Conservation (phyloP, 2,888 invertebrate genomes). For the Acanthoscelides obtectus region DNA sequence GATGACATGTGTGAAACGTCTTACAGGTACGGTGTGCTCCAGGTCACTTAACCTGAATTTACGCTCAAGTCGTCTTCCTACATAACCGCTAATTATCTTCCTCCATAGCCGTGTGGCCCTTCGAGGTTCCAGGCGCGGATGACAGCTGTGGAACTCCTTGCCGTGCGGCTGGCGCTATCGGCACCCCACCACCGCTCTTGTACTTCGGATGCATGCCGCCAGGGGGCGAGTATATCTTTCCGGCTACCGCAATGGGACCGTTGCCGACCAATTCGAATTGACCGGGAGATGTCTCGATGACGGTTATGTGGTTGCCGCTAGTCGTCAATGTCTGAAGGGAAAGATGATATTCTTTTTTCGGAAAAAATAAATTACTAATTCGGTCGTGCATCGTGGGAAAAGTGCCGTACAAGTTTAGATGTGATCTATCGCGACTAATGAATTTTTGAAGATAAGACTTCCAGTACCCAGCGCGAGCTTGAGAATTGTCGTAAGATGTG, state of each 20-base stretch:
- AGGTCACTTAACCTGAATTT: too few species aligned
- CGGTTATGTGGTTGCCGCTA: slow-evolving; percentile 33
- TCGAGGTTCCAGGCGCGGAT: neutral
- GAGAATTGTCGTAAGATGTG: too few species aligned
- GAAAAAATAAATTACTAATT: too few species aligned
- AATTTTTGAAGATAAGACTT: too few species aligned
- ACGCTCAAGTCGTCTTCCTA: too few species aligned
- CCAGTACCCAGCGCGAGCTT: too few species aligned
- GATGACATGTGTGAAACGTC: too few species aligned
- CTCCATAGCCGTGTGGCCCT: neutral
- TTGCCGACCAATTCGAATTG: slow-evolving; percentile 37
- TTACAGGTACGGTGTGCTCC: too few species aligned
- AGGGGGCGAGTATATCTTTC: slow-evolving; percentile 6
- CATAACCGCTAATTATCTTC: too few species aligned
- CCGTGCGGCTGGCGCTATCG: neutral
- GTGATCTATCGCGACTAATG: too few species aligned
- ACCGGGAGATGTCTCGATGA: slow-evolving; percentile 39
- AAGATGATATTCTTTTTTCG: neutral
- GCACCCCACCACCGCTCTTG: neutral
- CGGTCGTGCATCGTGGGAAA: too few species aligned
- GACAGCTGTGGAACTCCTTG: neutral
- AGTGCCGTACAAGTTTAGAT: too few species aligned
- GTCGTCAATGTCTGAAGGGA: slow-evolving; percentile 18
- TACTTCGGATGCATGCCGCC: neutral
- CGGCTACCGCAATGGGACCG: slow-evolving; percentile 28